Base-by-base conservation (phyloP, 2,888 invertebrate genomes). In the Brenthis hecate region DNA sequence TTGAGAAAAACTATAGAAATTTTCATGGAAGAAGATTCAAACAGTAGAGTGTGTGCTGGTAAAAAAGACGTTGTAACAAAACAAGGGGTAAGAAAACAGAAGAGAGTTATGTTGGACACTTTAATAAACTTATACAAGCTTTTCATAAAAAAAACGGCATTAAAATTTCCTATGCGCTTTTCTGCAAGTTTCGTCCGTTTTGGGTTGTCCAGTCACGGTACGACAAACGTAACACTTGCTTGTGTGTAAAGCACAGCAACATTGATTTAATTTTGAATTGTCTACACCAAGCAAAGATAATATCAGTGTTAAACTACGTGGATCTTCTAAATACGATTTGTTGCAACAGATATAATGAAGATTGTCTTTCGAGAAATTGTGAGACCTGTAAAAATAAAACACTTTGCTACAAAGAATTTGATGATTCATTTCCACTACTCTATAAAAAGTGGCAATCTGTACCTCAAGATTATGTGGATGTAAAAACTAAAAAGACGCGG, bases 371-470 rank as follows among this genome's bases (percentile, higher is more conserved):
- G 11, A 11, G 56, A 56, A 23, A 11, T 14, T 70, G 78, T 66
- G 72, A 71, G 32, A 66, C 58, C 50, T 77, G 76, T 71, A 32
- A 68, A 16, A 51, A 75, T 48, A 76, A 76, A 63, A 74, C 71
- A 68, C 71, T 72, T 23, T 56, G 73, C n/a, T 76, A 76, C 19
- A 62, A 77, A 65, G 74, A 73, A 51, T 8, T 68, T 76, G 23
- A 74, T 70, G 58, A 72, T 76, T 69, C 68, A 63, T 54, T 76
- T 76, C 16, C 65, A 73, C 43, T 69, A 78, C 64, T 68, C 76
- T 14, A 73, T 77, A 70, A 13, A 70, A 68, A 71, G 80, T 74
- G 48, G 6, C 13, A 13, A 48, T 11, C 48, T 13, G 14, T 13
- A 13, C 48, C 13, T 48, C 13, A 48, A 14, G 48, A 13, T 13